Conservation (phyloP, 2,797 vertebrate species). For the Orientallactaga sibirica region DNA sequence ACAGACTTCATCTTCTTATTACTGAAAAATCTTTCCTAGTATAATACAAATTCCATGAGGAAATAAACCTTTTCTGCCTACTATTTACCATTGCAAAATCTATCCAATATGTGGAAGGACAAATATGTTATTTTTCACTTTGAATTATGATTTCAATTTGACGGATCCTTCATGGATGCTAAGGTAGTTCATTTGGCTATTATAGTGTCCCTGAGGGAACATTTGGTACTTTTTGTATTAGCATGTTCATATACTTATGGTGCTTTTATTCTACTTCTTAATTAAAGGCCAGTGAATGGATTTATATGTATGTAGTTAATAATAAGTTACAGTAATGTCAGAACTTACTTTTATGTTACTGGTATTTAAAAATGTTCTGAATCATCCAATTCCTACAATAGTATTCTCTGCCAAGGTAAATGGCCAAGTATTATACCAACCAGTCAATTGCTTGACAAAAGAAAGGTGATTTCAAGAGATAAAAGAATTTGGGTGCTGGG, state of each 20-base stretch:
- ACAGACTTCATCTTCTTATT: not conserved
- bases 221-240: constrained; percentile 20
- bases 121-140: not conserved
- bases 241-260: not conserved
- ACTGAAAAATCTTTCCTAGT: not conserved
- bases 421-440: not conserved
- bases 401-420: constrained; percentile 4
- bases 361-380: not conserved
- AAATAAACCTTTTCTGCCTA: not conserved
- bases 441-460: constrained; percentile 29
- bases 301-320: not conserved
- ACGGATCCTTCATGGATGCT: constrained; percentile 1
- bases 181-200: constrained; percentile 18
- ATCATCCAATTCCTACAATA: not conserved
- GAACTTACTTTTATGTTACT: constrained; percentile 46
- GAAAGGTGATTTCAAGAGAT: not conserved
- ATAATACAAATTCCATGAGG: not conserved
- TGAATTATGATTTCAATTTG: constrained; percentile 5
- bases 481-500: not conserved
- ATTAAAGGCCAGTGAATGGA: constrained; percentile 16
- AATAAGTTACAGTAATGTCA: constrained; percentile 11
- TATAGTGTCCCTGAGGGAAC: not conserved
- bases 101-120: not conserved
- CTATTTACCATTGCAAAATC: not conserved
- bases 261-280: constrained; percentile 29